Base-by-base conservation (phyloP, 1,140 invertebrate species). In the Parasteatoda tepidariorum region DNA sequence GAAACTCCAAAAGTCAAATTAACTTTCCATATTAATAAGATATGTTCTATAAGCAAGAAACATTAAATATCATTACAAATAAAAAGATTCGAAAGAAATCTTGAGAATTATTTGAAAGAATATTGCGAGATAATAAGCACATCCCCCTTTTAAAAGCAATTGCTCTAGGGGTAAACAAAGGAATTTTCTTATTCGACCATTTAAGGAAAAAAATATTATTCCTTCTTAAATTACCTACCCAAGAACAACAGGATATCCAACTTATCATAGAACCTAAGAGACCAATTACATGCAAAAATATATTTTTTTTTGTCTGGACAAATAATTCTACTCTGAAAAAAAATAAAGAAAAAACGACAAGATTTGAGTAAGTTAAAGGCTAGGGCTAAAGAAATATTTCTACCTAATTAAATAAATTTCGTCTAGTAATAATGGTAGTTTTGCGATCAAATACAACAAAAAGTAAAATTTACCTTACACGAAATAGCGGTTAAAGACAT, bases 351-450 rank as follows among this genome's bases (percentile, higher is more conserved):
- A 75, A 75, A 73, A 73, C 70, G 38, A 73, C 22, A 30, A 18
- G 59, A 62, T 57, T 34, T 22, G 9, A 75, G 59, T 38, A 61
- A n/a, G n/a, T n/a, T 61, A 28, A 22, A 24, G 26, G 38, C 38
- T 13, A 48, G n/a, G n/a, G 6, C 54, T 22, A n/a, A 78, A 33
- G 61, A 66, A 78, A 66, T 66, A 78, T 66, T 78, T 66, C 74
- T 48, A n/a, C 74, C 74, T 61, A 78, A 78, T 78, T 78, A 78
- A 78, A 33, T 78, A 55, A 78, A 78, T 78, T 64, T 66, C 54
- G 59, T 66, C 74, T 54, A 57, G 24, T 24, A 33, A 26, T 78
- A 78, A 78, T 78, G 74, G 74, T 28, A 61, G 38, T 30, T 48
- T 28, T 34, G 38, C 9, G 38, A n/a, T 13, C 6, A 18, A 54